Conservation (phyloP, 2,113 vertebrate genomes). For the Pseudopodoces humilis region DNA sequence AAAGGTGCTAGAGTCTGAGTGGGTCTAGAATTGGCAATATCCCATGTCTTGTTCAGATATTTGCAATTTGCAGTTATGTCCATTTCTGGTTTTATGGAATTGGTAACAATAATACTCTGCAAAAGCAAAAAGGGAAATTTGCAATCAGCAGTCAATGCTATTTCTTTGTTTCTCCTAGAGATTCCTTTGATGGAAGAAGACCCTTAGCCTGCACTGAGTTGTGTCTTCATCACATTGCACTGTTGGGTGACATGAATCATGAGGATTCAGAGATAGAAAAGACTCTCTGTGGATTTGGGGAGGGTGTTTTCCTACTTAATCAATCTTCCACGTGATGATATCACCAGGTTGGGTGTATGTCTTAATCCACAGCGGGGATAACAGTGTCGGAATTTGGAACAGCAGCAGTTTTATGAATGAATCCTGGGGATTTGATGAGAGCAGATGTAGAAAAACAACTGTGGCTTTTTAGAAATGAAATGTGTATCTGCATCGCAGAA, state of each 20-base stretch:
- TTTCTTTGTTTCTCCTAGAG: conserved; percentile 71
- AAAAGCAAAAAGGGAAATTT: neutral
- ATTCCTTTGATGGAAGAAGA: conserved; percentile 86
- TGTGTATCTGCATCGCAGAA: conserved; percentile 39
- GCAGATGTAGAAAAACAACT: conserved; percentile 22
- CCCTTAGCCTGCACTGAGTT: conserved; percentile 44
- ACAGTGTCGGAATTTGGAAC: conserved; percentile 4
- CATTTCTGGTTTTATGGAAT: neutral
- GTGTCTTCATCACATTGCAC: neutral
- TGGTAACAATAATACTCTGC: neutral
- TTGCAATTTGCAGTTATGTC: neutral
- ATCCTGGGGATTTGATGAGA: conserved; percentile 63
- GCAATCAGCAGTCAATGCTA: neutral
- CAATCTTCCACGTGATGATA: neutral
- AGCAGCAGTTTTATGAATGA: conserved; percentile 44
- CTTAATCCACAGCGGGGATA: neutral
- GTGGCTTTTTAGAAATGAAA: conserved; percentile 28
- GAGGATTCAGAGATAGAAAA: conserved; percentile 45
- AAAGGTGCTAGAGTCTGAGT: neutral
- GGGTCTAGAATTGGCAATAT: neutral
- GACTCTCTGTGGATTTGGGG: conserved; percentile 33
- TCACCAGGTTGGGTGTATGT: neutral
- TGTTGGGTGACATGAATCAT: neutral
- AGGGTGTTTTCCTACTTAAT: conserved; percentile 5
- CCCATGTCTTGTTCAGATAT: neutral